Base-by-base conservation (phyloP, 2,888 invertebrate genomes). In the Philereme vetulata region DNA sequence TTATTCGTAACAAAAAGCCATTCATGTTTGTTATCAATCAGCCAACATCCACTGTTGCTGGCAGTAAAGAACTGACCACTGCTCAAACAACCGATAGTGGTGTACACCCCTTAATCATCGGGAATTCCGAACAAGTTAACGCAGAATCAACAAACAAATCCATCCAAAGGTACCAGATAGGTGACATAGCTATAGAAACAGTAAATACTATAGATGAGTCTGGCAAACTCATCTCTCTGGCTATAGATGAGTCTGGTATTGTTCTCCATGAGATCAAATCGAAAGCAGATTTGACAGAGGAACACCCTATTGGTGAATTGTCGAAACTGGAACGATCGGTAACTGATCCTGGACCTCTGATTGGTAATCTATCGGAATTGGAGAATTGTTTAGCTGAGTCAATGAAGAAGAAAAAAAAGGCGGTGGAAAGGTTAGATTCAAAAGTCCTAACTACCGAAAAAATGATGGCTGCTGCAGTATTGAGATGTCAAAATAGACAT, bases 401-500 rank as follows among this genome's bases (percentile, higher is more conserved):
- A 21, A 21, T 21, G 21, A 21, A 21, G 21, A 11, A 51, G 9
- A 42, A 9, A 51, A 43, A 9, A 5, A 4, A 21, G 35, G 21
- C 35, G 5, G 4, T 0, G 44, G 44, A 52, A 34, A 6, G 35
- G 1, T 11, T 9, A 7, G 4, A 36, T 7, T 36, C 44, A 5
- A 36, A 45, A 1, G 32, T 36, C 6, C 5, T 21, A 36, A 46
- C 4, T 21, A 3, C 5, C 33, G 21, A 53, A 46, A 33, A 9
- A 10, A n/a, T n/a, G n/a, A 5, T 9, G 9, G 5, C 10, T 33
- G 9, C 46, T 46, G 32, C 8, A 4, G 34, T 10, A 7, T n/a
- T 50, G 32, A 56, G 38, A 9, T 60, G 60, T 6, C 44, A 32
- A 4, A 40, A 4, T 6, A 51, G 51, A 42, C 62, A 62, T 38